Conservation (phyloP, 2,113 vertebrate species). For the Phrynosoma platyrhinos region DNA sequence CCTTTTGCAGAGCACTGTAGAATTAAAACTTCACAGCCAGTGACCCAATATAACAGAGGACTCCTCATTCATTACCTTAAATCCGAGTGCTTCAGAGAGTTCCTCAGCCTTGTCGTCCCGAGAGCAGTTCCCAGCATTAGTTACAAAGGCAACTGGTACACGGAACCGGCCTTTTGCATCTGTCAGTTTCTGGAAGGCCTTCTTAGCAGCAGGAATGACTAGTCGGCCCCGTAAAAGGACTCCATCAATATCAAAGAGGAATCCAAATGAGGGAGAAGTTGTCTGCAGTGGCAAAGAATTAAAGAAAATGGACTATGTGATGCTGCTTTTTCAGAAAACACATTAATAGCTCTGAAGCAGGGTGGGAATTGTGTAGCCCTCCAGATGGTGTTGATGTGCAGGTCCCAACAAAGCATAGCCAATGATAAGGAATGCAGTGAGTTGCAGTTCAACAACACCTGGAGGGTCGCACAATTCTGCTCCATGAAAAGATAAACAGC, state of each 20-base stretch:
- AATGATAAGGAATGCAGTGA: no score
- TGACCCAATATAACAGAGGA: not conserved
- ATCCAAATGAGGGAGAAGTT: conserved; percentile 82
- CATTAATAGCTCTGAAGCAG: not conserved
- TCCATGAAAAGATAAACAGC: not conserved
- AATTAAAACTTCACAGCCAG: not conserved
- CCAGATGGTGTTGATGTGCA: no score
- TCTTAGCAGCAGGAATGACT: conserved; percentile 87
- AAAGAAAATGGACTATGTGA: not conserved
- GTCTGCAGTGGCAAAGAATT: conserved; percentile 65
- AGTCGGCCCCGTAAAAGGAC: conserved; percentile 90
- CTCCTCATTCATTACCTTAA: conserved; percentile 80
- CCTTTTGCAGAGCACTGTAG: not conserved
- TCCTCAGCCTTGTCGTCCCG: conserved; percentile 86
- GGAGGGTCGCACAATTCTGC: no score
- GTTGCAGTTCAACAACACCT: no score
- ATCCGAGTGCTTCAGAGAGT: conserved; percentile 84
- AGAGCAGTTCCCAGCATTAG: conserved; percentile 92
- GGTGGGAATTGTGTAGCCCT: no score
- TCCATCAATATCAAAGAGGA: conserved; percentile 95
- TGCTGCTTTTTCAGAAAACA: not conserved
- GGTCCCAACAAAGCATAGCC: not conserved
- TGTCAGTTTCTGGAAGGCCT: conserved; percentile 84
- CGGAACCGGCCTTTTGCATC: conserved; percentile 82
- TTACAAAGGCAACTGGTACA: conserved; percentile 95